Evolutionary conservation across 2,113 vertebrate genomes (phyloP).

Genomic region (Calcarius ornatus): DNA sequence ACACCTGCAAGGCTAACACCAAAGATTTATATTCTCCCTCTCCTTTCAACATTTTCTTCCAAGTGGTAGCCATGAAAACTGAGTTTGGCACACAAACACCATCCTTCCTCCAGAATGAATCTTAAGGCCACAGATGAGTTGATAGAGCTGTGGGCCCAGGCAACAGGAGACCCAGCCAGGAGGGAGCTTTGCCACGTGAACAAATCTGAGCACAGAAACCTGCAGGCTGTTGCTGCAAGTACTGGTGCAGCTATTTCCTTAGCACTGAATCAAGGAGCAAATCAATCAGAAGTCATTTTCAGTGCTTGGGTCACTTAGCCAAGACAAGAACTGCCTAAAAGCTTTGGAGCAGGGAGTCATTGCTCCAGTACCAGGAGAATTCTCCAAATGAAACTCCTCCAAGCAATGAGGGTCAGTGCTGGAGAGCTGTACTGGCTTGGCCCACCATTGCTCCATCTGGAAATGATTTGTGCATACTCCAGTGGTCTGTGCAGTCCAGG

Average conservation of each 20-base stretch:
- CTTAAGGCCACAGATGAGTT: background rate
- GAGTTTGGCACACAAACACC: background rate
- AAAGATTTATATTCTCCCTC: background rate
- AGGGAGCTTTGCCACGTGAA: background rate
- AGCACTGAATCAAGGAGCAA: background rate
- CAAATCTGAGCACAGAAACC: background rate
- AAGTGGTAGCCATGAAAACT: background rate
- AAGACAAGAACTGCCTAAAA: constrained; percentile 6
- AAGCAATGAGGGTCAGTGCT: background rate
- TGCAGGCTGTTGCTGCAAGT: background rate
- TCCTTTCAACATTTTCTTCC: background rate
- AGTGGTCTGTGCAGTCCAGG: background rate
- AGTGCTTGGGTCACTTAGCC: background rate
- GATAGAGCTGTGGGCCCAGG: background rate
- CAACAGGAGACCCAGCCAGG: accelerated
- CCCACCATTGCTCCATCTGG: constrained; percentile 44
- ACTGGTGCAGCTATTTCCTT: background rate
- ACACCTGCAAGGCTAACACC: background rate
- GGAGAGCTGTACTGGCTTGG: constrained; percentile 4
- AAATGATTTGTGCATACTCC: constrained; percentile 25
- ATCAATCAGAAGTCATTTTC: background rate
- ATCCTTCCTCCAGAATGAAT: background rate
- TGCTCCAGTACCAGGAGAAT: background rate
- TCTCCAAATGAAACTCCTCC: background rate
- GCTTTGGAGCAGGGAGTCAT: background rate